Percentiles rank a stretch among this genome's conserved stretches.
phyloP scores from a whole-genome alignment of 2,888 invertebrate genomes.

The Cerastis leucographa region DNA sequence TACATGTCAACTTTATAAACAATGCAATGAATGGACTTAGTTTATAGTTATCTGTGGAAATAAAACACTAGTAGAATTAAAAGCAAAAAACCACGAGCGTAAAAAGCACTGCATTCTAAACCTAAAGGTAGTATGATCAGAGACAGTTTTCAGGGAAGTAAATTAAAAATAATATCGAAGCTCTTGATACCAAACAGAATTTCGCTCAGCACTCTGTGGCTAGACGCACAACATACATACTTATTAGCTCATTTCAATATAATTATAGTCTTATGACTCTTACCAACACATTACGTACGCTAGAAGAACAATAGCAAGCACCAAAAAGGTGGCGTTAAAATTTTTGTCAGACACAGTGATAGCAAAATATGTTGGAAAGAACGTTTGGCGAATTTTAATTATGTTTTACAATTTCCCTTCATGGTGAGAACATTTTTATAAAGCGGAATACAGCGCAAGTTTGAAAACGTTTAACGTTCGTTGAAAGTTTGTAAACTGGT shows the following conservation, averaged over 20 bases:
- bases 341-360: slow-evolving; percentile 45
- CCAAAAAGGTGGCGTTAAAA: slow-evolving; percentile 31
- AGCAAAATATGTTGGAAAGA: slow-evolving; percentile 35
- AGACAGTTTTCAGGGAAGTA: too few relatives aligned
- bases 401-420: slow-evolving; percentile 32
- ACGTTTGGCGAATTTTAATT: slow-evolving; percentile 56
- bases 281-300: slow-evolving; percentile 34
- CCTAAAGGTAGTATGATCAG: too few relatives aligned
- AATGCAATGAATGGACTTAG: too few relatives aligned
- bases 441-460: not conserved
- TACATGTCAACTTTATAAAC: too few relatives aligned
- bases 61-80: too few relatives aligned
- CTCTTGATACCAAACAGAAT: slow-evolving; percentile 26
- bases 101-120: too few relatives aligned
- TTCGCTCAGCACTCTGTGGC: slow-evolving; percentile 20
- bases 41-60: too few relatives aligned
- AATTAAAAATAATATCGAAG: not conserved
- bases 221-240: slow-evolving; percentile 43
- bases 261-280: slow-evolving; percentile 50
- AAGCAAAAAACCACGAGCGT: too few relatives aligned
- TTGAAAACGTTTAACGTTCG: not conserved
- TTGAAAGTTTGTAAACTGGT: not conserved
- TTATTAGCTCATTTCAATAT: slow-evolving; percentile 50
- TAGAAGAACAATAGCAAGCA: slow-evolving; percentile 37
- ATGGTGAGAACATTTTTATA: slow-evolving; percentile 24